A percentile compares a stretch with the other conserved stretches of the same genome.
Conservation (phyloP, 2,888 invertebrate species). For the Lydus trimaculatus region DNA sequence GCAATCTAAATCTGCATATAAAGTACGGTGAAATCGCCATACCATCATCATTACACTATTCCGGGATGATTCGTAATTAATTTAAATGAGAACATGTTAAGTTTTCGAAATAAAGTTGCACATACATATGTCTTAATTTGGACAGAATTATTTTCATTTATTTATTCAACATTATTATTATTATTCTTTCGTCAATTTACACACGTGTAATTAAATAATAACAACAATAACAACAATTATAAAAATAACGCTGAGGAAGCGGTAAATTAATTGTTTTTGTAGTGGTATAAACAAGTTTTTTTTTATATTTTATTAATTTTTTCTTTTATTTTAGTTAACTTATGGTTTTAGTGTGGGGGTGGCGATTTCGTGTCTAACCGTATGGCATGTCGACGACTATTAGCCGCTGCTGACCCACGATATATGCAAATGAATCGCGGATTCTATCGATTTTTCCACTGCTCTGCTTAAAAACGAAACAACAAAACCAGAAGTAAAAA, state of each 20-base stretch:
- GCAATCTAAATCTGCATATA: constrained; percentile 8
- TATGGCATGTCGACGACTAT: constrained; percentile 53
- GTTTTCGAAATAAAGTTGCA: not conserved
- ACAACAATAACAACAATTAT: not conserved
- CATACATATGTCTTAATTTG: not conserved
- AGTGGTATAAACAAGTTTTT: not conserved
- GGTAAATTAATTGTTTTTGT: not conserved
- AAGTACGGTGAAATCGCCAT: not conserved
- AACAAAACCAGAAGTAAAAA: too few relatives aligned
- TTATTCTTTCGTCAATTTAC: not conserved
- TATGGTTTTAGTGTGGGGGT: not conserved
- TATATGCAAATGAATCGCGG: constrained; percentile 49
- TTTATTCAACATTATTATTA: not conserved
- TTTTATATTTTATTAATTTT: not conserved
- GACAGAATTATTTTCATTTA: too few relatives aligned
- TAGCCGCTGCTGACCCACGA: constrained; percentile 50
- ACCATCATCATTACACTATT: not conserved
- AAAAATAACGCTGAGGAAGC: not conserved
- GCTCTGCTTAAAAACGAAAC: constrained; percentile 14
- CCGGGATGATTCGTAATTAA: constrained; percentile 9
- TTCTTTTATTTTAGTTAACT: not conserved
- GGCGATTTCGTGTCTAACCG: constrained; percentile 46
- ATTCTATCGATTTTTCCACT: constrained; percentile 48
- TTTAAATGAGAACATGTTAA: constrained; percentile 1
- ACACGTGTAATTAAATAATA: not conserved